Conservation (phyloP, 2,888 invertebrate genomes). For the Volucella bombylans region DNA sequence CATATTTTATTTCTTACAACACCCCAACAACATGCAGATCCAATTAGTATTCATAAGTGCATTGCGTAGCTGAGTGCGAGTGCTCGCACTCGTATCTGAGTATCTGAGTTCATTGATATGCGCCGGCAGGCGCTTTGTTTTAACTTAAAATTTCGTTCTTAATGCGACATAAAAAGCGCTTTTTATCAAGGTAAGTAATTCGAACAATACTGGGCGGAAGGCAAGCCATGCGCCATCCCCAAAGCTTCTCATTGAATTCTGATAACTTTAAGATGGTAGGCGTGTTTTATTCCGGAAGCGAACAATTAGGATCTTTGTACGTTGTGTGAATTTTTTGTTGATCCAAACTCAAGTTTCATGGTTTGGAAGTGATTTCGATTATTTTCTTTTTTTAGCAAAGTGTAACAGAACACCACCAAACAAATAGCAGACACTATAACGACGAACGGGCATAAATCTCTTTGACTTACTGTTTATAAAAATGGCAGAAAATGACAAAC, state of each 20-base stretch:
- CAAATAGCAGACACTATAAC: not conserved
- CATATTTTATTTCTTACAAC: conserved; percentile 5
- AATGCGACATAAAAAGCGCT: conserved; percentile 3
- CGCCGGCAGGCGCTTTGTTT: not conserved
- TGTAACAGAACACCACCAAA: conserved; percentile 17
- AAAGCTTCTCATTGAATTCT: not conserved
- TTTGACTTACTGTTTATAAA: not conserved
- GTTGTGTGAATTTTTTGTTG: conserved; percentile 14
- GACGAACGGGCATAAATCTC: not conserved
- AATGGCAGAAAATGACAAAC: not conserved
- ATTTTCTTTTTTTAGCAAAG: not conserved
- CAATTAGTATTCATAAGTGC: conserved; percentile 47
- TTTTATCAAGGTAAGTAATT: conserved; percentile 37
- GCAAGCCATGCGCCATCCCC: not conserved
- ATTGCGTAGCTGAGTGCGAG: conserved; percentile 10
- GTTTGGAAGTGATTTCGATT: conserved; percentile 33
- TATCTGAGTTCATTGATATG: conserved; percentile 47
- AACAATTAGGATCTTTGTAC: conserved; percentile 33
- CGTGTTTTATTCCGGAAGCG: conserved; percentile 29
- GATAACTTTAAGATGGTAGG: conserved; percentile 21
- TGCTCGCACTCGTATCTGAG: too few species aligned
- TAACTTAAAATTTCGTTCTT: not conserved
- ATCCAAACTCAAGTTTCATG: not conserved
- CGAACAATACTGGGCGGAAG: conserved; percentile 4
- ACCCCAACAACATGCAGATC: not conserved